Percentiles rank a stretch among this genome's conserved stretches.
Conservation (phyloP, 2,888 invertebrate species). For the Eubasilissa splendida region DNA sequence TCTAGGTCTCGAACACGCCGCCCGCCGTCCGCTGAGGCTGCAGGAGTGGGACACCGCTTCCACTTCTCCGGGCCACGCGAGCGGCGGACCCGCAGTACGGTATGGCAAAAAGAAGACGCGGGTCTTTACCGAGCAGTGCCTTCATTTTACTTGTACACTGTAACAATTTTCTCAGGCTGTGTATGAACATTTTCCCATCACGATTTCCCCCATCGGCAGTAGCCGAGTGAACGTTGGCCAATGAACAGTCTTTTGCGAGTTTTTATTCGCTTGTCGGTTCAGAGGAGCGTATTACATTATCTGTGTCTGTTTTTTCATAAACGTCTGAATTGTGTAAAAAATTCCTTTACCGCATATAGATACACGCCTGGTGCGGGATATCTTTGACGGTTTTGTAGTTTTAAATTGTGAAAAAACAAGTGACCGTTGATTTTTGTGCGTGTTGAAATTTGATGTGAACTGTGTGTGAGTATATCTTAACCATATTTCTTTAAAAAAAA, state of each 20-base stretch:
- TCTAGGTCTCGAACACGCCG: too few species aligned
- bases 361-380: not conserved
- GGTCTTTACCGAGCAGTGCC: not conserved
- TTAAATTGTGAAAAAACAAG: not conserved
- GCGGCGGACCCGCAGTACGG: too few species aligned
- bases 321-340: constrained; percentile 3
- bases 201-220: constrained; percentile 3
- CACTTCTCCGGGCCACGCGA: too few species aligned
- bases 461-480: too few species aligned
- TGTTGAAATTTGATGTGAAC: too few species aligned
- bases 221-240: not conserved
- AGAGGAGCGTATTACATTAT: constrained; percentile 11
- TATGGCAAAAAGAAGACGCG: not conserved
- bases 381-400: not conserved
- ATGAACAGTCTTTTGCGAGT: not conserved
- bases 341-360: not conserved
- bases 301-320: constrained; percentile 3
- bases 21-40: too few species aligned
- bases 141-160: not conserved
- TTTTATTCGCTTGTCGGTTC: not conserved
- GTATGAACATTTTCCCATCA: constrained; percentile 18
- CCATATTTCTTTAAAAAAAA: too few species aligned
- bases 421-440: too few species aligned
- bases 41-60: too few species aligned
- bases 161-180: not conserved